These are phyloP conservation scores for Rhodophaea formosa DNA, from an alignment of 2,888 invertebrate genomes.

Conservation along the genomic window DNA sequence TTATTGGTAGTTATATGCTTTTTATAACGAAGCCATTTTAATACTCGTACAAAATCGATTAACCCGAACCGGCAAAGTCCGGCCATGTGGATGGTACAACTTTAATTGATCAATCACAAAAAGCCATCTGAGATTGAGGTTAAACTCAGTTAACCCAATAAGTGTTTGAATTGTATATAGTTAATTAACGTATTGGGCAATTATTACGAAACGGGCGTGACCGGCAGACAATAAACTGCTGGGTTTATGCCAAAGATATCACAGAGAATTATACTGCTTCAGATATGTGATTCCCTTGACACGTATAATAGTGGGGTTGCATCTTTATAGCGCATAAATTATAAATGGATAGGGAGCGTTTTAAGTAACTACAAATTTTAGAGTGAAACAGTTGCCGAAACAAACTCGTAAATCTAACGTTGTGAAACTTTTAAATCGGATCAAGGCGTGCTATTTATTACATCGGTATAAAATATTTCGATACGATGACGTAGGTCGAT, in stretches of 20 bases:
- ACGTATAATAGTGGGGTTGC: constrained; percentile 45
- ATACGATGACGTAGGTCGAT: constrained; percentile 39
- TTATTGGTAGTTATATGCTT: constrained; percentile 2
- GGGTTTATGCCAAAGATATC: constrained; percentile 55
- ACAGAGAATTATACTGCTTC: constrained; percentile 49
- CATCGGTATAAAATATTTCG: constrained; percentile 34
- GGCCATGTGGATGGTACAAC: neutral
- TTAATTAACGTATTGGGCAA: constrained; percentile 51
- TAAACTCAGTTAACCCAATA: constrained; percentile 34
- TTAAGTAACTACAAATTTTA: constrained; percentile 34
- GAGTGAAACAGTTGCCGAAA: constrained; percentile 23
- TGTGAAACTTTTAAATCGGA: constrained; percentile 32
- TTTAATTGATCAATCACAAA: constrained; percentile 2
- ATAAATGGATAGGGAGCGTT: constrained; percentile 50
- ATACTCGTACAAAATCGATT: neutral
- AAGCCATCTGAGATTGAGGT: neutral
- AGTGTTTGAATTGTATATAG: constrained; percentile 12
- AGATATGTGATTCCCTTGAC: constrained; percentile 50
- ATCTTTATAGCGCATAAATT: constrained; percentile 57
- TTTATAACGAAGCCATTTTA: constrained; percentile 29
- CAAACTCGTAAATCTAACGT: constrained; percentile 22
- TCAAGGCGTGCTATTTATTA: constrained; percentile 40
- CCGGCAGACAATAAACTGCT: constrained; percentile 56
- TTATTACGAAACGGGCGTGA: constrained; percentile 59
- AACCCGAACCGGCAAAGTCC: neutral